Conservation (phyloP, 1,140 invertebrate genomes). For the Acromyrmex charruanus region DNA sequence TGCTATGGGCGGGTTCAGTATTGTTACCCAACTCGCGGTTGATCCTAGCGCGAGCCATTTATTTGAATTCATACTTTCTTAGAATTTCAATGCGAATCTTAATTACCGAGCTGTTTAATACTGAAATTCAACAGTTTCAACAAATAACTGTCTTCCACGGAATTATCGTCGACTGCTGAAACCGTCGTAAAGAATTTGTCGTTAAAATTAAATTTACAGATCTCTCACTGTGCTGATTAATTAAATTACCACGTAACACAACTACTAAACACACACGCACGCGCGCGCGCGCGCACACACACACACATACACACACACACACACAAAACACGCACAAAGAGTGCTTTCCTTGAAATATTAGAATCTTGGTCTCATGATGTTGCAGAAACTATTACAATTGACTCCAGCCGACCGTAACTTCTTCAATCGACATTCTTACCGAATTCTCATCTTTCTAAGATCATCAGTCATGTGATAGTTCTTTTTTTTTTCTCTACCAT, state of each 20-base stretch:
- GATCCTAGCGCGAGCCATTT: constrained; percentile 16
- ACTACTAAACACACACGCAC: neutral
- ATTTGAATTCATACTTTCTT: constrained; percentile 40
- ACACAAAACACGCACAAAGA: neutral
- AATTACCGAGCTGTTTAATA: constrained; percentile 41
- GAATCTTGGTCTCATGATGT: neutral
- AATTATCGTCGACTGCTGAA: neutral
- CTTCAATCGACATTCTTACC: constrained; percentile 34
- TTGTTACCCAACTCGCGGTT: constrained; percentile 24
- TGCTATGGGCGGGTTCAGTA: neutral
- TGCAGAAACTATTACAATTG: constrained; percentile 34
- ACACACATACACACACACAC: too few species aligned
- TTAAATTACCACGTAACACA: neutral
- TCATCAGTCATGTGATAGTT: constrained; percentile 55
- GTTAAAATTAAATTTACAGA: neutral
- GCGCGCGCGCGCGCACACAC: too few species aligned
- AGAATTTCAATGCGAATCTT: constrained; percentile 42
- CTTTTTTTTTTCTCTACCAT: constrained; percentile 32
- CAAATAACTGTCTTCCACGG: neutral
- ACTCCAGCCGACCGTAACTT: constrained; percentile 21
- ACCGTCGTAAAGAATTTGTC: neutral
- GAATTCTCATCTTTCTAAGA: constrained; percentile 27
- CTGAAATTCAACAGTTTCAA: constrained; percentile 1
- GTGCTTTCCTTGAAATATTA: neutral
- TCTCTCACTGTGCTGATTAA: neutral